Evolutionary conservation across 2,113 vertebrate genomes (phyloP).

Genomic region (Phoenicopterus ruber): DNA sequence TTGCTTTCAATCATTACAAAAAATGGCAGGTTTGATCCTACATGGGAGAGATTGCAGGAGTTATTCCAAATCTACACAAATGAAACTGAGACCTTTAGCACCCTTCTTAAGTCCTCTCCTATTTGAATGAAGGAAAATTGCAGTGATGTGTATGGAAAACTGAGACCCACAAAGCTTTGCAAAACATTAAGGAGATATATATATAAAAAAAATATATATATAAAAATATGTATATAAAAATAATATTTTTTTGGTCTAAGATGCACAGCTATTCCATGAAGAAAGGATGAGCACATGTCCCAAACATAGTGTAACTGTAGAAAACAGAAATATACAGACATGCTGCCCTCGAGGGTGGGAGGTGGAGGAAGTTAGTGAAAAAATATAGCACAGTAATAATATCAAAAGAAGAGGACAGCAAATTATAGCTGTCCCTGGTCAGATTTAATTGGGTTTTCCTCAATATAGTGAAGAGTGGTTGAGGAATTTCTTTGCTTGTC

Average conservation of each 20-base stretch:
- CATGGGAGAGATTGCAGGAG: not conserved
- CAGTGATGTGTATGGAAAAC: not conserved
- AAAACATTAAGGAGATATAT: not conserved
- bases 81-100: not conserved
- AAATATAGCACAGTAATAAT: conserved; percentile 34
- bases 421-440: conserved; percentile 51
- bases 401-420: conserved; percentile 31
- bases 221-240: no score
- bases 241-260: not conserved
- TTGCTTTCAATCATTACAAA: not conserved
- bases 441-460: conserved; percentile 65
- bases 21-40: not conserved
- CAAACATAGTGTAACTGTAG: not conserved
- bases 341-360: not conserved
- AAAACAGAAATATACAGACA: conserved; percentile 25
- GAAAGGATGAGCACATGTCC: not conserved
- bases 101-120: not conserved
- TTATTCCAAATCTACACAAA: not conserved
- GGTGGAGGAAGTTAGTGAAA: conserved; percentile 35
- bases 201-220: no score
- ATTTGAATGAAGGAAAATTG: not conserved
- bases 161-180: not conserved
- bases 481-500: conserved; percentile 62
- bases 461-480: not conserved
- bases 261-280: not conserved